Evolutionary conservation across 1,140 invertebrate genomes (phyloP).

Genomic region (Pectinophora gossypiella): DNA sequence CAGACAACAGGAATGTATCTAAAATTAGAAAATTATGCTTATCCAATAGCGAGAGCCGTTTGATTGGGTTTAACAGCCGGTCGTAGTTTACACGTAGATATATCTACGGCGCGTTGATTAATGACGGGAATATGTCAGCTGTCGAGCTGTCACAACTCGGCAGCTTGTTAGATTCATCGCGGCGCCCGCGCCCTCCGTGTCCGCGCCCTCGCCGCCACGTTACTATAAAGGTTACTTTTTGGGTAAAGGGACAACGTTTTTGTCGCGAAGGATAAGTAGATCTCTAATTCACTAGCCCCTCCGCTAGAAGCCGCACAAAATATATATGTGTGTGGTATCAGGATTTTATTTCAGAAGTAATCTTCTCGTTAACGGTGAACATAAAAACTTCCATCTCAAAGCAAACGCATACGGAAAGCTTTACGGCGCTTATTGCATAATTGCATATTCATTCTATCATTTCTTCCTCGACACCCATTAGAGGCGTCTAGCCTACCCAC

Average conservation of each 20-base stretch:
- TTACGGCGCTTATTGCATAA: conserved; percentile 4
- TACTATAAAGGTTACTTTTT: conserved; percentile 59
- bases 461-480: conserved; percentile 29
- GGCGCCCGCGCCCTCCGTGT: conserved; percentile 28
- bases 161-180: conserved; percentile 62
- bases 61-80: conserved; percentile 33
- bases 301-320: neutral
- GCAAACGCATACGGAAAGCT: neutral
- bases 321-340: no score
- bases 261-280: conserved; percentile 37
- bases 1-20: neutral
- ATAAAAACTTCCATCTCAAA: neutral
- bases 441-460: conserved; percentile 14
- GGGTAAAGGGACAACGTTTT: conserved; percentile 48
- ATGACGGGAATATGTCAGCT: conserved; percentile 66
- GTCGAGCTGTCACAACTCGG: conserved; percentile 66
- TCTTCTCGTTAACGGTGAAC: neutral
- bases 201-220: conserved; percentile 43
- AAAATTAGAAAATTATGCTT: conserved; percentile 1
- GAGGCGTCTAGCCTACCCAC: conserved; percentile 20
- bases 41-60: conserved; percentile 5
- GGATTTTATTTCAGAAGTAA: neutral
- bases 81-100: conserved; percentile 27
- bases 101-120: conserved; percentile 59
- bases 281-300: conserved; percentile 29